A percentile compares a stretch with the other conserved stretches of the same genome.
These are phyloP conservation scores for Drosophila asahinai DNA, from an alignment of 1,140 invertebrate species.

Conservation along the genomic window DNA sequence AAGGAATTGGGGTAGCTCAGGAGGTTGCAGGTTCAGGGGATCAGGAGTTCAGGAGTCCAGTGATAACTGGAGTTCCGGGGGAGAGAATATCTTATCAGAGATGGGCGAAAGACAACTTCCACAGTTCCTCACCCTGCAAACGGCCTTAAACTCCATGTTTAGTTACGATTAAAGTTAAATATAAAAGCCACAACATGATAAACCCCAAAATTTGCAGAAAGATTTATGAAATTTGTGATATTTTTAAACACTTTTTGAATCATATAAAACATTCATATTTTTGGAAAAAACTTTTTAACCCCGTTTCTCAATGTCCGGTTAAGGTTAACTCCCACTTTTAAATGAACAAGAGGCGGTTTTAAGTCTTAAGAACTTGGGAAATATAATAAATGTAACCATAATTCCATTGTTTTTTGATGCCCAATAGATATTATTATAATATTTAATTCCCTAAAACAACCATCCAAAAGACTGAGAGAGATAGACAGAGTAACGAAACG, in stretches of 20 bases:
- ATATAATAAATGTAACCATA: not conserved
- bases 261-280: no score
- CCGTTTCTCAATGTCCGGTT: no score
- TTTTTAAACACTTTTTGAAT: not conserved
- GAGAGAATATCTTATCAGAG: conserved; percentile 9
- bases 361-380: no score
- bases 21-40: no score
- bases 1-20: not conserved
- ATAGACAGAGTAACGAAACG: conserved; percentile 14
- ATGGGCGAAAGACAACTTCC: not conserved
- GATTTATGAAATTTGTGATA: not conserved
- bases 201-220: not conserved
- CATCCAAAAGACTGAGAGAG: conserved; percentile 3
- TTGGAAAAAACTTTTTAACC: no score
- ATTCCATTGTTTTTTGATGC: not conserved
- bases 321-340: no score
- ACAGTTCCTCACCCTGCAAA: conserved; percentile 16
- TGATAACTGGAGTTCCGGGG: not conserved
- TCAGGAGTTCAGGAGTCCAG: not conserved
- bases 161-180: not conserved
- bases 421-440: not conserved
- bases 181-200: not conserved
- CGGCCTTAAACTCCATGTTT: not conserved
- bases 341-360: no score
- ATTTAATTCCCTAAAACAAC: not conserved